Evolutionary conservation across 2,888 invertebrate genomes (phyloP).

Genomic region (Pimpla rufipes): DNA sequence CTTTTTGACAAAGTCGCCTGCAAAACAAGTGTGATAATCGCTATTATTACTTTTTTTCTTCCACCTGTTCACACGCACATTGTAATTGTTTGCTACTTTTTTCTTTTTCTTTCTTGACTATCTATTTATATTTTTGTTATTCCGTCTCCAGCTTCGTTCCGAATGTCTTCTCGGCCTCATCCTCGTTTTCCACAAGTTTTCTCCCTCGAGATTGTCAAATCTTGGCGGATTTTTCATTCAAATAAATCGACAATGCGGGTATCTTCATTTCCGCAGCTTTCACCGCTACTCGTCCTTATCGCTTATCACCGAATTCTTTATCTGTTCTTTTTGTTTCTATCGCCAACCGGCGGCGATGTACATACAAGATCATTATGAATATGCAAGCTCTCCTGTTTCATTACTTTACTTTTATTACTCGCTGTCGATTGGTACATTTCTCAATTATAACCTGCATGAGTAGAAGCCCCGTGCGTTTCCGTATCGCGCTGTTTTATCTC

Average conservation of each 20-base stretch:
- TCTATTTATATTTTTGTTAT: no score
- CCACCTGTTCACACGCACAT: conserved; percentile 22
- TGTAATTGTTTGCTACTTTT: background rate
- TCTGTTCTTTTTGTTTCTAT: conserved; percentile 24
- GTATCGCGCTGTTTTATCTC: conserved; percentile 26
- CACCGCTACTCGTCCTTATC: background rate
- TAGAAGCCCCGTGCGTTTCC: background rate
- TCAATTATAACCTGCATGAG: conserved; percentile 7
- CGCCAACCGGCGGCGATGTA: conserved; percentile 67
- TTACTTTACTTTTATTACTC: conserved; percentile 16
- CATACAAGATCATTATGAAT: conserved; percentile 59
- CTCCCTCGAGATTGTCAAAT: conserved; percentile 25
- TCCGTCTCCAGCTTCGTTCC: background rate
- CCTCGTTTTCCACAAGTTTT: conserved; percentile 7
- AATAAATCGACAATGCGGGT: conserved; percentile 10
- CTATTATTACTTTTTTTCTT: conserved; percentile 15
- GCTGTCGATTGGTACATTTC: conserved; percentile 7
- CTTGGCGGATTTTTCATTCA: conserved; percentile 1
- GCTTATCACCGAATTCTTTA: conserved; percentile 24
- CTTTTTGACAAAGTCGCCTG: no score
- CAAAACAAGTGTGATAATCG: conserved; percentile 40
- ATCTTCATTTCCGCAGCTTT: background rate
- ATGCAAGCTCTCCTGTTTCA: conserved; percentile 38
- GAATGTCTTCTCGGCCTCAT: background rate
- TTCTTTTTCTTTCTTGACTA: no score